Evolutionary conservation across 2,888 invertebrate species (phyloP), one percentile per base, ranked within the genome.

Genomic region (Timema cristinae): DNA sequence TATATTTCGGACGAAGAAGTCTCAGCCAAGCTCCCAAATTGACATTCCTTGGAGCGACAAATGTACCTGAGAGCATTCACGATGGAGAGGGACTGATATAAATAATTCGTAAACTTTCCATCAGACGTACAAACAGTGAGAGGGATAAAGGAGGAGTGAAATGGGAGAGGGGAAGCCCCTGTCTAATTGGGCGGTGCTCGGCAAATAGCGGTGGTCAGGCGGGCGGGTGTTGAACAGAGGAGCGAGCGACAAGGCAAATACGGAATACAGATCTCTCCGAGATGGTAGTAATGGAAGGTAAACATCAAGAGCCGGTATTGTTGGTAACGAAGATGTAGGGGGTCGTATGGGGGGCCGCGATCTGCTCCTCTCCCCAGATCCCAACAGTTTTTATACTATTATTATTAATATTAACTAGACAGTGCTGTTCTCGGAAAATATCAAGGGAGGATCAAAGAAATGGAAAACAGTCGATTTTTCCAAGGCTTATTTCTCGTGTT

Each of bases 181-280:
- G 72, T 73, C 73, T 73, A 73, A 73, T 73, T 73, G 73, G 73
- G 70, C 73, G 63, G 73, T 70, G 68, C 70, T 73, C 70, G 59
- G 73, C 70, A 73, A 73, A 71, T 71, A 73, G 68, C 67, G 71
- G 68, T 68, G 71, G 68, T 68, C 71, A 68, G 69, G 70, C 66
- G 49, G 56, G 68, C 67, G 48, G 67, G 56, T 71, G 73, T 73
- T 73, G 73, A 67, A 52, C 66, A 73, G 73, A 73, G 69, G 66
- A 63, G 71, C 72, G 68, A 70, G 73, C 73, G 73, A 73, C 73
- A 73, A 71, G 70, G 73, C 73, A 73, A 73, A 73, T 73, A 73
- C 68, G 63, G 32, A 32, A 32, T 32, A 32, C 32, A 32, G 32
- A 32, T 32, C 32, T 32, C 63, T 48, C 47, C 63, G 63, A 63